Evolutionary conservation across 2,888 invertebrate species (phyloP).

Genomic region (Cinara cedri): DNA sequence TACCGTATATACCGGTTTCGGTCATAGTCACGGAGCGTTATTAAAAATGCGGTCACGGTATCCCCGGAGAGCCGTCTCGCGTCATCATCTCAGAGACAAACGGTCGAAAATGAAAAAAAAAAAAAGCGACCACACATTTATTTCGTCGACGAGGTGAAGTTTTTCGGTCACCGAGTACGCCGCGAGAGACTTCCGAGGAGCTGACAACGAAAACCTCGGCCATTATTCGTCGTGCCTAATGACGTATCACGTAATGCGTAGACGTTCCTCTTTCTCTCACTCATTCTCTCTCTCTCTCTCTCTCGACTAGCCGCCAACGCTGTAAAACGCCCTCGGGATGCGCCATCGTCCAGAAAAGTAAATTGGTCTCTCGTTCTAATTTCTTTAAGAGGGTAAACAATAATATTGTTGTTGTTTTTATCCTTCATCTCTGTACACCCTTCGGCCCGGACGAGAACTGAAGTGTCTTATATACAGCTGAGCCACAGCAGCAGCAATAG

Average conservation of each 20-base stretch:
- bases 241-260: constrained; percentile 27
- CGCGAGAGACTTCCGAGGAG: neutral
- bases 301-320: neutral
- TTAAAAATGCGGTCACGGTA: neutral
- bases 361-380: constrained; percentile 27
- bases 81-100: constrained; percentile 34
- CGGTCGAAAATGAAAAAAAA: constrained; percentile 15
- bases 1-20: neutral
- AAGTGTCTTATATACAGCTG: neutral
- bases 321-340: neutral
- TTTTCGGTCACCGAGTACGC: neutral
- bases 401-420: neutral
- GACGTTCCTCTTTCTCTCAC: neutral
- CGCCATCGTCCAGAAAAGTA: neutral
- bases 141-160: neutral
- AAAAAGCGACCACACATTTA: neutral
- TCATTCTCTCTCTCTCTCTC: too few species aligned
- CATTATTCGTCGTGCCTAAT: constrained; percentile 38
- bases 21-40: neutral
- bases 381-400: constrained; percentile 20
- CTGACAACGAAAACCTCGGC: neutral
- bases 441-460: neutral
- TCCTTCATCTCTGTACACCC: too few species aligned
- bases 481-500: too few species aligned
- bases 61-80: constrained; percentile 5